Evolutionary conservation across 1,140 invertebrate species (phyloP), one percentile per base, ranked within the genome.

Genomic region (Heliconius congener): DNA sequence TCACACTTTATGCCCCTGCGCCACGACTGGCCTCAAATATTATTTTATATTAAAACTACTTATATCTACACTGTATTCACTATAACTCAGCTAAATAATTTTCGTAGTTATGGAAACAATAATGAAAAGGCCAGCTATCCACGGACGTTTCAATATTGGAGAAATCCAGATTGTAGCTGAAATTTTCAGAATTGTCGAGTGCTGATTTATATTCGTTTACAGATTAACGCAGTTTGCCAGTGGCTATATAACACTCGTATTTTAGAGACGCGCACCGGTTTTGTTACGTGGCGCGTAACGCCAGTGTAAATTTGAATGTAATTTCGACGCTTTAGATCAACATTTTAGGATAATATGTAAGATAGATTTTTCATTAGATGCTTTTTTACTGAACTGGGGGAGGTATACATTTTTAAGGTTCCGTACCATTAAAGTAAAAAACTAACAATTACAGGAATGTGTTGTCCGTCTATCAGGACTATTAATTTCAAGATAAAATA

Each of bases 171-270:
- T 66, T 66, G 27, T 30, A 27, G 11, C 23, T 16, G 13, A 66
- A 66, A 66, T 66, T 18, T 30, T 66, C 60, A 18, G 8, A n/a
- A 75, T 76, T 76, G 55, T 75, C 37, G 34, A 37, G 13, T 37
- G 37, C 23, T 55, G 52, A 78, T 73, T 78, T 78, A 78, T 78
- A 78, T 78, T 71, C 37, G 72, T 76, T 76, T 76, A 50, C 71
- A 73, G 50, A 78, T 78, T 78, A 73, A 73, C 76, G 72, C 70
- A n/a, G 34, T 78, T 78, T 73, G 71, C 34, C 23, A 71, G 76
- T 34, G 71, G 71, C 76, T 73, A 39, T 73, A 37, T 37, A 70
- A 60, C 74, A 70, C 76, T 78, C 55, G 70, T 50, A 42, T 73
- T 73, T 78, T 60, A 73, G 71, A 71, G 76, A 27, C 9, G 52